Conservation (phyloP, 2,888 invertebrate species). For the Drosophila silvestris region DNA sequence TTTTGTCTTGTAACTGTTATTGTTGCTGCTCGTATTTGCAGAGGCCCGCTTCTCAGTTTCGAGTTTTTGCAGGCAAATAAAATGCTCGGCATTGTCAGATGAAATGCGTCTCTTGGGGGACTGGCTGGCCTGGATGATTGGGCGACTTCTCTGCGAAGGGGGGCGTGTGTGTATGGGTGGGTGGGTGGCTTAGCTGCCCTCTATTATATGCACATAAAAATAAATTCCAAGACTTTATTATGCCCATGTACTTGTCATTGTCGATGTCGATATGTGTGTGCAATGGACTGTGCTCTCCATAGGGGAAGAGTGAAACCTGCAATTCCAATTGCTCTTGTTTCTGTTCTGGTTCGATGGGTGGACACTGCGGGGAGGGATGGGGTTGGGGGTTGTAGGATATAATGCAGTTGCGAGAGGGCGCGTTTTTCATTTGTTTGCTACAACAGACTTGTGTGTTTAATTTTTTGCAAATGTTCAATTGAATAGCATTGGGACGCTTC, state of each 20-base stretch:
- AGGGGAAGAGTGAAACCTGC: conserved; percentile 20
- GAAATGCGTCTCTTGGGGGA: conserved; percentile 79
- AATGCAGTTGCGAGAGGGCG: conserved; percentile 25
- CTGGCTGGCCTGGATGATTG: conserved; percentile 44
- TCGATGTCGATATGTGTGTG: conserved; percentile 68
- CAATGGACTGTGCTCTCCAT: conserved; percentile 70
- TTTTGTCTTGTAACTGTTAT: conserved; percentile 49
- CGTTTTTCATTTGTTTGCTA: conserved; percentile 61
- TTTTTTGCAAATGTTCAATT: conserved; percentile 77
- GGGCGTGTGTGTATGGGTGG: conserved; percentile 12
- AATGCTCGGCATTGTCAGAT: conserved; percentile 66
- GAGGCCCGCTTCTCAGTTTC: conserved; percentile 33
- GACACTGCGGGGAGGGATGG: too few relatives aligned
- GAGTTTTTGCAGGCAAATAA: conserved; percentile 57
- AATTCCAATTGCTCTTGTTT: conserved; percentile 47
- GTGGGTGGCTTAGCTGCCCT: conserved; percentile 56
- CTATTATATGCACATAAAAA: conserved; percentile 80
- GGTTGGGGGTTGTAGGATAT: neutral
- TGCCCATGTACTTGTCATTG: conserved; percentile 80
- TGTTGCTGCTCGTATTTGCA: conserved; percentile 45
- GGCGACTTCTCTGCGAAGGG: conserved; percentile 18
- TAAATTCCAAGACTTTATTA: conserved; percentile 81
- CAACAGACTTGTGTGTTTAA: conserved; percentile 60
- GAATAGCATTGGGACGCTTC: conserved; percentile 71
- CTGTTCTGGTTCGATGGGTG: neutral